Percentiles rank a stretch among this genome's conserved stretches.
phyloP scores from a whole-genome alignment of 2,888 invertebrate species.

The Napeogenes sylphis region DNA sequence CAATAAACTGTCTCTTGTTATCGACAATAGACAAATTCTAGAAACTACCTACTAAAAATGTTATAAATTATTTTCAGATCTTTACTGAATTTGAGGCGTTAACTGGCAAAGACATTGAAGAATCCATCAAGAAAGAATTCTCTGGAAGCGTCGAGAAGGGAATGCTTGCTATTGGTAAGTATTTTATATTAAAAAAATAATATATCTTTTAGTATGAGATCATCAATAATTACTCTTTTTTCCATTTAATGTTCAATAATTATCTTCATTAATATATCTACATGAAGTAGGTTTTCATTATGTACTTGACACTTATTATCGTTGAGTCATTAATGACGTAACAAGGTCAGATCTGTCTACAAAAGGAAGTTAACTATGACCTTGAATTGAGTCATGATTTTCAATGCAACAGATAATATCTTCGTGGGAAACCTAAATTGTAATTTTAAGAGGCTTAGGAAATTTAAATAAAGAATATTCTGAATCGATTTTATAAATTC shows the following conservation, averaged over 20 bases:
- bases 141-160: constrained; percentile 92
- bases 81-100: constrained; percentile 91
- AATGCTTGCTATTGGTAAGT: constrained; percentile 90
- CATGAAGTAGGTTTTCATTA: neutral
- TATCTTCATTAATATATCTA: neutral
- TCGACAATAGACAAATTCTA: too few relatives aligned
- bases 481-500: too few relatives aligned
- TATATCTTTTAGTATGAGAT: neutral
- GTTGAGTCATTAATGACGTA: constrained; percentile 20
- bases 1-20: constrained; percentile 5
- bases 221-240: neutral
- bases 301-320: neutral
- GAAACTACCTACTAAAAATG: neutral
- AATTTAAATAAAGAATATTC: neutral
- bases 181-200: neutral
- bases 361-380: constrained; percentile 24
- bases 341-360: constrained; percentile 22
- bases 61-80: constrained; percentile 66
- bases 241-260: neutral
- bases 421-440: constrained; percentile 12
- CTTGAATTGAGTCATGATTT: constrained; percentile 23
- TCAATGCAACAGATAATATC: constrained; percentile 11
- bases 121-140: constrained; percentile 91
- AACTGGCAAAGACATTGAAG: constrained; percentile 89
- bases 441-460: neutral